These are phyloP conservation scores for Cremastobaeus sp. DNA, from an alignment of 2,888 invertebrate genomes.

Conservation along the genomic window DNA sequence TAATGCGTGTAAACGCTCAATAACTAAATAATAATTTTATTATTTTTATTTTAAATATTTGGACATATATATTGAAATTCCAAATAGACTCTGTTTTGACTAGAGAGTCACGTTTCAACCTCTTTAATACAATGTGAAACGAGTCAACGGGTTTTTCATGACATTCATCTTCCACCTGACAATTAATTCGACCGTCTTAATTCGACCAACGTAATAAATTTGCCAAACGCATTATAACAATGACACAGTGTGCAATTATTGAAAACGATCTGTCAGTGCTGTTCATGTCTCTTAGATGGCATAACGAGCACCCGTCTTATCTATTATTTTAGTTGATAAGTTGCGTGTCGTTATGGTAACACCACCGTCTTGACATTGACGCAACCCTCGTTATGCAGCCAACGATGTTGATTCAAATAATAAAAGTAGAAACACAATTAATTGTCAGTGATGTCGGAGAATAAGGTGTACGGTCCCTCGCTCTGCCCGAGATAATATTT, in stretches of 20 bases:
- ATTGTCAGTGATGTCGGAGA: constrained; percentile 19
- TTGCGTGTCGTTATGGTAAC: constrained; percentile 53
- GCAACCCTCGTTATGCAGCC: constrained; percentile 47
- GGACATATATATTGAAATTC: too few relatives aligned
- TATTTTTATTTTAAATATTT: too few relatives aligned
- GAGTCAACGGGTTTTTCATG: too few relatives aligned
- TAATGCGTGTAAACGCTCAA: too few relatives aligned
- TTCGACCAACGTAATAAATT: constrained; percentile 26
- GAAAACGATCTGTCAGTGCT: constrained; percentile 44
- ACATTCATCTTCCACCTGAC: too few relatives aligned
- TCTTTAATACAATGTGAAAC: too few relatives aligned
- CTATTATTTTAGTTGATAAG: constrained; percentile 52
- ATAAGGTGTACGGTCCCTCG: too few relatives aligned
- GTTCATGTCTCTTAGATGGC: constrained; percentile 24
- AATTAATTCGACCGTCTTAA: constrained; percentile 8
- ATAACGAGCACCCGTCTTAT: constrained; percentile 44
- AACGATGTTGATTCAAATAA: constrained; percentile 15
- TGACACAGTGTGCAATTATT: constrained; percentile 30
- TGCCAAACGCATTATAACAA: constrained; percentile 18
- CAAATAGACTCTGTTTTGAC: too few relatives aligned
- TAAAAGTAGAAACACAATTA: constrained; percentile 41
- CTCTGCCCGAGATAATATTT: too few relatives aligned
- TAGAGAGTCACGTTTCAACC: too few relatives aligned
- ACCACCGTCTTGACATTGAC: constrained; percentile 40
- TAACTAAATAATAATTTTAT: too few relatives aligned